Evolutionary conservation across 2,113 vertebrate genomes (phyloP), one percentile per base, ranked within the genome.

Genomic region (Synodontis membranacea): DNA sequence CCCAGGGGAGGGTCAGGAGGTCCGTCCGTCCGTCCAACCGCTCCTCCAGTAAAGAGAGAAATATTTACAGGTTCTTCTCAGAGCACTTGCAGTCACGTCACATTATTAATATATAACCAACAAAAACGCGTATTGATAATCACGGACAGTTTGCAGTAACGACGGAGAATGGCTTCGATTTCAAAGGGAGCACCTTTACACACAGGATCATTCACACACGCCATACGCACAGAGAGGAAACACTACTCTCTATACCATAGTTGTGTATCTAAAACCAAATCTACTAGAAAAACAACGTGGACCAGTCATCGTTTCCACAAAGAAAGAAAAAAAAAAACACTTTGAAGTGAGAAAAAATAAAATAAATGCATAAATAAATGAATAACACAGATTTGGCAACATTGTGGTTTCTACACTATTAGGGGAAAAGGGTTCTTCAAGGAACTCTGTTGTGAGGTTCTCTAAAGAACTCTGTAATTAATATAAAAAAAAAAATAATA

Each of bases 71-170:
- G n/a, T 28, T 28, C 70, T 89, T 21, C 7, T 90, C 87, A 91
- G 91, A 88, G 86, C 88, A 92, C 88, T 91, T 75, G 62, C 72
- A 91, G 14, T 88, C 80, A 91, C 89, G 58, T 92, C 90, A 93
- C 90, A 0, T 39, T 21, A 87, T 86, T 87, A 88, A 91, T 90
- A 72, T 89, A 89, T 31, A 88, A 88, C 78, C 88, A 88, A 92
- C 88, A 88, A 88, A 88, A 88, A 90, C n/a, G 74, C 62, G 82
- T 79, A 83, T n/a, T 14, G 37, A 81, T 31, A 78, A 39, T 34
- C 31, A 84, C 31, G 34, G 50, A 37, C 39, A 54, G 66, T 80
- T 58, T n/a, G 37, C 46, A 88, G 75, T 46, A 54, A 68, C 0
- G 12, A 46, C 19, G 23, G 70, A 80, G 66, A 86, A 86, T 89